These are phyloP conservation scores for Hephaestus fuliginosus DNA, from an alignment of 2,797 vertebrate genomes.

Conservation along the genomic window DNA sequence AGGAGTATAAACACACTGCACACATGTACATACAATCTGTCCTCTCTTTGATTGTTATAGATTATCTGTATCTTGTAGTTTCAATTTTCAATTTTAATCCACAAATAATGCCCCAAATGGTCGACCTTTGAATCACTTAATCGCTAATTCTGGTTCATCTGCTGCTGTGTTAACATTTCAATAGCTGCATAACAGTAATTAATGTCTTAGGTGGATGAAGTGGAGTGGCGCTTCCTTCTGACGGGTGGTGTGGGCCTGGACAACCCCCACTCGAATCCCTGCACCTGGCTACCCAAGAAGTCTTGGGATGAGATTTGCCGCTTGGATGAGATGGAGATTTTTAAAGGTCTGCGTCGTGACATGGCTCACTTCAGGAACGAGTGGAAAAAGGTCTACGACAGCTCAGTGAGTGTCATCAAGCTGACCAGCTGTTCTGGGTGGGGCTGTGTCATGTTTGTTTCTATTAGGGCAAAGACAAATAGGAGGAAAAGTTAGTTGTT, in stretches of 20 bases:
- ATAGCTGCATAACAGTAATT: conserved; percentile 6
- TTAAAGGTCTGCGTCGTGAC: conserved; percentile 85
- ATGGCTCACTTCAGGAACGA: conserved; percentile 83
- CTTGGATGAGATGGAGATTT: conserved; percentile 85
- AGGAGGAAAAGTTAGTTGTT: neutral
- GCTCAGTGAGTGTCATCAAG: conserved; percentile 81
- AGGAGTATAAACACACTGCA: conserved; percentile 47
- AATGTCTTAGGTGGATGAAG: conserved; percentile 85
- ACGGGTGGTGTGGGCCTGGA: conserved; percentile 92
- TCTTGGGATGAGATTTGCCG: conserved; percentile 94
- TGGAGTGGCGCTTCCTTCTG: conserved; percentile 91
- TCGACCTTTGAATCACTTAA: conserved; percentile 13
- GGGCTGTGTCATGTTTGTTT: neutral
- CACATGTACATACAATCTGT: neutral
- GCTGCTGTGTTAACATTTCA: neutral
- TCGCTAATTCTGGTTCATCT: neutral
- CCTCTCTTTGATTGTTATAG: conserved; percentile 6
- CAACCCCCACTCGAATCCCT: conserved; percentile 89
- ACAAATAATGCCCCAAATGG: conserved; percentile 11
- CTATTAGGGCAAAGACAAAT: neutral
- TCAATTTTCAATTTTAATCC: conserved; percentile 1
- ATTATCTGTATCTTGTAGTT: conserved; percentile 26
- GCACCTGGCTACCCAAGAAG: conserved; percentile 90
- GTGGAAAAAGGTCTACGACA: conserved; percentile 92
- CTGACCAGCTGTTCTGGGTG: neutral